Percentiles rank a stretch among this genome's conserved stretches.
These are phyloP conservation scores for Pseudomyrmex pallidus DNA, from an alignment of 1,140 invertebrate genomes.

Conservation along the genomic window DNA sequence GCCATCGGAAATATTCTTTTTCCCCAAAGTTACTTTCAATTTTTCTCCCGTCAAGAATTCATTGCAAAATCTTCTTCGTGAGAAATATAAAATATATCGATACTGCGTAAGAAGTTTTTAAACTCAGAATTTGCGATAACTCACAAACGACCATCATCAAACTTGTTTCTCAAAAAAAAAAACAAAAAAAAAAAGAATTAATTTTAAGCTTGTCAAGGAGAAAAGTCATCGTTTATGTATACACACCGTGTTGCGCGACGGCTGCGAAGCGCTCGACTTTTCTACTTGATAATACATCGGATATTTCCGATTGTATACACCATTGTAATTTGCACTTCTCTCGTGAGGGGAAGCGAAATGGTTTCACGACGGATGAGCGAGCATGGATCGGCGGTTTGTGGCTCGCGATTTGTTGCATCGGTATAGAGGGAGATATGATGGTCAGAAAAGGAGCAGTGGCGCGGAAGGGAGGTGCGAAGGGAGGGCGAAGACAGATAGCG, in stretches of 20 bases:
- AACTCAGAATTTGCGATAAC: neutral
- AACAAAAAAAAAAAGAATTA: neutral
- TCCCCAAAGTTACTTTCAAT: neutral
- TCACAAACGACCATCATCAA: neutral
- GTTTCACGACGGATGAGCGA: constrained; percentile 40
- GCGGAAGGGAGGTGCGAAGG: neutral
- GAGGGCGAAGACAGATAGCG: constrained; percentile 3
- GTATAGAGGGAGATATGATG: neutral
- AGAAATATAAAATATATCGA: neutral
- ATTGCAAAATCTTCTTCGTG: neutral
- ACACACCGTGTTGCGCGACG: neutral
- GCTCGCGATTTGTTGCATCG: constrained; percentile 10
- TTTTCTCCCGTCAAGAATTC: neutral
- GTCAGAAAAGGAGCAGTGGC: neutral
- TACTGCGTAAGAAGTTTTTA: neutral
- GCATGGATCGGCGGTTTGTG: constrained; percentile 19
- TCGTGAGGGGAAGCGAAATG: constrained; percentile 15
- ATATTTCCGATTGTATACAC: neutral
- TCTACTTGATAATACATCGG: neutral
- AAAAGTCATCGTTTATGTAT: neutral
- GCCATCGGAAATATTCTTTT: neutral
- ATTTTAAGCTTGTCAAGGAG: neutral
- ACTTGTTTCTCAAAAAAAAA: neutral
- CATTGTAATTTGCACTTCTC: neutral
- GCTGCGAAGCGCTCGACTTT: neutral